Evolutionary conservation across 2,888 invertebrate genomes (phyloP).

Genomic region (Oxycera nigricornis): DNA sequence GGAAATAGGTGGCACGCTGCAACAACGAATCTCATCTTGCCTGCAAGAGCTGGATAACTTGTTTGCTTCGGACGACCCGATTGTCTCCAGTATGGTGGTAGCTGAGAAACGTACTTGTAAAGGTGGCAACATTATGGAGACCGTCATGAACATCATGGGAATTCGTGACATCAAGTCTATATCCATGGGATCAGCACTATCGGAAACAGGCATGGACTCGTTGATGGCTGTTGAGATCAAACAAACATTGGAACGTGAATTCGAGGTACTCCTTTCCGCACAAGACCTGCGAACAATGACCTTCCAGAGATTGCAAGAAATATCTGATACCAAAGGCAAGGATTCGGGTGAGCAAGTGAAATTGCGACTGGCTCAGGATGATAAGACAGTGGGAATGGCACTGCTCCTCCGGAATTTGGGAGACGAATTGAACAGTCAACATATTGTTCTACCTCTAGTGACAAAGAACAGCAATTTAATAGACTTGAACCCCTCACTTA

Average conservation of each 20-base stretch:
- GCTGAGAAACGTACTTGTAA: constrained; percentile 78
- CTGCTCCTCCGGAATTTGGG: constrained; percentile 69
- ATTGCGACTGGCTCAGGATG: constrained; percentile 55
- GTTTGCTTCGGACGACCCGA: constrained; percentile 71
- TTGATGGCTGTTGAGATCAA: constrained; percentile 97
- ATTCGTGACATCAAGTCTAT: constrained; percentile 74
- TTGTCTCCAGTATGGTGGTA: constrained; percentile 85
- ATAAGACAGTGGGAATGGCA: constrained; percentile 63
- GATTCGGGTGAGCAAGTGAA: constrained; percentile 55
- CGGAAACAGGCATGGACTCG: constrained; percentile 95
- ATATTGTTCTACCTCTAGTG: constrained; percentile 66
- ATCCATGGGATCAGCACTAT: constrained; percentile 75
- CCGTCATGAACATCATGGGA: constrained; percentile 74
- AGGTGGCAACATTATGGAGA: constrained; percentile 73
- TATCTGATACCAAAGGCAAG: constrained; percentile 52
- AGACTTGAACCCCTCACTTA: constrained; percentile 52
- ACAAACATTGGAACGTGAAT: constrained; percentile 88
- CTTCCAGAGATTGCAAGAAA: constrained; percentile 64
- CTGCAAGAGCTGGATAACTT: constrained; percentile 76
- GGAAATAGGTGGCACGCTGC: constrained; percentile 80
- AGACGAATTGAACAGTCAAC: constrained; percentile 66
- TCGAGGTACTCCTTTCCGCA: constrained; percentile 83
- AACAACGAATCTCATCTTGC: constrained; percentile 85
- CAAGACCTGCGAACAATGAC: constrained; percentile 85
- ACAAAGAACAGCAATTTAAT: constrained; percentile 61